Conservation (phyloP, 2,113 vertebrate species). For the Oryzias celebensis region DNA sequence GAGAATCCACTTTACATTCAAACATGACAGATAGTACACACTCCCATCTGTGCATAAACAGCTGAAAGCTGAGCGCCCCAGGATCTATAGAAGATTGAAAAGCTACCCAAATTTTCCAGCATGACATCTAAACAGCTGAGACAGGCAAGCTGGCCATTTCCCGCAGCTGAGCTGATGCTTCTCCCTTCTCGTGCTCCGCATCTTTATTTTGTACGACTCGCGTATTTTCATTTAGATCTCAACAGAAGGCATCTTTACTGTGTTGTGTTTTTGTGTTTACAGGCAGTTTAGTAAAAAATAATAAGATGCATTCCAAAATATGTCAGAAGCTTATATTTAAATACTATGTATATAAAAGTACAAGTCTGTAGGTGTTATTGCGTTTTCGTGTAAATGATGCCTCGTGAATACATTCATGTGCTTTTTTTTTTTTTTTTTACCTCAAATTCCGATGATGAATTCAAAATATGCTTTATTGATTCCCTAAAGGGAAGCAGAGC, state of each 20-base stretch:
- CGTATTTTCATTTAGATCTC: constrained; percentile 39
- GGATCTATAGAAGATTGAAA: constrained; percentile 54
- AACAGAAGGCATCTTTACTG: constrained; percentile 34
- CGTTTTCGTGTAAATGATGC: constrained; percentile 40
- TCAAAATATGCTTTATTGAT: neutral
- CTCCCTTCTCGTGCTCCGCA: constrained; percentile 35
- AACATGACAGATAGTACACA: constrained; percentile 11
- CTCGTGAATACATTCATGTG: constrained; percentile 29
- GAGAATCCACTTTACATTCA: constrained; percentile 49
- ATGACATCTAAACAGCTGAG: constrained; percentile 43
- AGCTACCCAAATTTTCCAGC: constrained; percentile 42
- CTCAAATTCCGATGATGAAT: constrained; percentile 30
- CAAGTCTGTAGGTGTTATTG: constrained; percentile 44
- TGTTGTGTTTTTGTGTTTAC: constrained; percentile 20
- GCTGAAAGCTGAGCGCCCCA: constrained; percentile 52
- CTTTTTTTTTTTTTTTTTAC: constrained; percentile 54
- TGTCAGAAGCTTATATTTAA: constrained; percentile 25
- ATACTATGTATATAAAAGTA: constrained; percentile 55
- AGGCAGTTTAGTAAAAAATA: constrained; percentile 2
- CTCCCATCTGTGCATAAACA: constrained; percentile 26
- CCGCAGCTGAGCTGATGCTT: constrained; percentile 43
- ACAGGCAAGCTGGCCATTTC: constrained; percentile 17
- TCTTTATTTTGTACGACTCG: constrained; percentile 43
- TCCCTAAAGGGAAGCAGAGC: neutral
- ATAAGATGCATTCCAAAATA: constrained; percentile 53